phyloP scores from a whole-genome alignment of 2,797 vertebrate species.

The Lagocephalus sceleratus region DNA sequence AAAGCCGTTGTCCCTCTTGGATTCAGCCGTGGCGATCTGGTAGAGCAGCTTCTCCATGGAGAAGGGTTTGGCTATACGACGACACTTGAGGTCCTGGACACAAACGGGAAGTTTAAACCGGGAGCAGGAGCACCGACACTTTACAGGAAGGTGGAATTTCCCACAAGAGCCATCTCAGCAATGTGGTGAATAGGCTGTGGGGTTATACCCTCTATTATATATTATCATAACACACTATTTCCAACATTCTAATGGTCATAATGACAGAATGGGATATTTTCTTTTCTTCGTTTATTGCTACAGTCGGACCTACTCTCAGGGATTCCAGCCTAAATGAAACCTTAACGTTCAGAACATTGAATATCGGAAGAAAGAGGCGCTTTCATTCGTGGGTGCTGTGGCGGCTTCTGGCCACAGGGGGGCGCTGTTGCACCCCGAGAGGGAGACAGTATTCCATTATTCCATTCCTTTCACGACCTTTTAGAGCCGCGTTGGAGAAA shows the following conservation, averaged over 20 bases:
- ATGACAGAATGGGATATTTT: constrained; percentile 37
- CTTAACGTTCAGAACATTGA: constrained; percentile 23
- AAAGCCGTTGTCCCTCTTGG: constrained; percentile 92
- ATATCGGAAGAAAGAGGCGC: constrained; percentile 25
- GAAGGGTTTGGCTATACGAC: constrained; percentile 95
- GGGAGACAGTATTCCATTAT: background rate
- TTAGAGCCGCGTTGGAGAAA: too few relatives aligned
- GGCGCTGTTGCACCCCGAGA: constrained; percentile 33
- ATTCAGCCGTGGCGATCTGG: constrained; percentile 95
- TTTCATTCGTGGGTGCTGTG: constrained; percentile 23
- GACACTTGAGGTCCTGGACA: constrained; percentile 93
- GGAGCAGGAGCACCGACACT: background rate
- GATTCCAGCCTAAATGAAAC: constrained; percentile 19
- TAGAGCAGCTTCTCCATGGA: constrained; percentile 99
- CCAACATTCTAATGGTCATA: constrained; percentile 29
- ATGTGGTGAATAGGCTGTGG: constrained; percentile 4
- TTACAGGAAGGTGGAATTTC: constrained; percentile 38
- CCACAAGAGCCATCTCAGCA: constrained; percentile 23
- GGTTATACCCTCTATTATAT: constrained; percentile 14
- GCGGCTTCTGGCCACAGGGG: constrained; percentile 34
- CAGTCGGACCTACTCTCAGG: constrained; percentile 11
- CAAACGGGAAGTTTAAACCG: background rate
- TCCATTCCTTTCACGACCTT: too few relatives aligned
- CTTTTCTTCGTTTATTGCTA: constrained; percentile 25
- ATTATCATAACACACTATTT: too few relatives aligned